phyloP scores from a whole-genome alignment of 1,140 invertebrate species.

The Cherax destructor region DNA sequence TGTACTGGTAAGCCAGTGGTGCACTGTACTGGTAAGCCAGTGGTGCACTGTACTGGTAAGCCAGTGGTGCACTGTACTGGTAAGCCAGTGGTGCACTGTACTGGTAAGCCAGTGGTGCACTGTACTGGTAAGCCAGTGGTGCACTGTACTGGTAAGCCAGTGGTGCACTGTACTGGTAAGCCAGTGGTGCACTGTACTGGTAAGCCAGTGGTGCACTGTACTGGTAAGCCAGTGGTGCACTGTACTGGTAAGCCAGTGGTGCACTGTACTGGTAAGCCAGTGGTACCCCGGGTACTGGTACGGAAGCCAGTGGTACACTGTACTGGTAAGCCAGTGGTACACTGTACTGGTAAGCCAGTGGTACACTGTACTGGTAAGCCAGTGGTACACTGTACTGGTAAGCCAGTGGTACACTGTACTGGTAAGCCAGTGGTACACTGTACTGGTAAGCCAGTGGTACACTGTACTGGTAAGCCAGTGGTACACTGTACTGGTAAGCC shows the following conservation, averaged over 20 bases:
- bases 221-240: background rate
- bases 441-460: background rate
- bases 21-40: background rate
- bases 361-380: background rate
- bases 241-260: background rate
- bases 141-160: background rate
- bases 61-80: background rate
- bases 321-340: background rate
- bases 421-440: background rate
- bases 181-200: background rate
- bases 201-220: background rate
- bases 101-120: background rate
- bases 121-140: background rate
- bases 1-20: background rate
- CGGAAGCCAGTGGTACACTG: no score
- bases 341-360: background rate
- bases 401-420: background rate
- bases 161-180: background rate
- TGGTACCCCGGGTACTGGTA: no score
- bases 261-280: background rate
- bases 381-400: background rate
- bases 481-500: background rate
- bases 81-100: background rate
- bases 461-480: background rate
- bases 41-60: background rate